Percentiles rank a stretch among this genome's conserved stretches.
phyloP scores from a whole-genome alignment of 2,888 invertebrate species.

The Philereme transversata region DNA sequence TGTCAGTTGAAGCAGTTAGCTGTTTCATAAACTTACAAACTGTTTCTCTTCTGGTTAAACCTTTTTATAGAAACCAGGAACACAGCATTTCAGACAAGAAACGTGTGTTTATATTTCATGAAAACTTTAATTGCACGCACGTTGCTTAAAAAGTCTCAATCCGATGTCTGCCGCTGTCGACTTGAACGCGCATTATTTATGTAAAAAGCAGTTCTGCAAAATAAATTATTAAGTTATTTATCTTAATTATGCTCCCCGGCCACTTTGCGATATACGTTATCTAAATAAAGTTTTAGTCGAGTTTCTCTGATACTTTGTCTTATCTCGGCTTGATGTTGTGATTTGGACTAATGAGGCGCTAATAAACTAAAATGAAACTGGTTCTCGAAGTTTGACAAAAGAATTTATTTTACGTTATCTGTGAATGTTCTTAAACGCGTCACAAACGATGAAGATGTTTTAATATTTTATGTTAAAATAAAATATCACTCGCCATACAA shows the following conservation, averaged over 20 bases:
- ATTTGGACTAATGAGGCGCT: constrained; percentile 22
- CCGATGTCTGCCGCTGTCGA: constrained; percentile 18
- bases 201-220: constrained; percentile 47
- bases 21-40: background rate
- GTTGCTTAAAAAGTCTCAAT: constrained; percentile 21
- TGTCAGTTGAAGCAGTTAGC: background rate
- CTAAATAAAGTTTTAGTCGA: constrained; percentile 51
- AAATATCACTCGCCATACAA: no score
- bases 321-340: constrained; percentile 25
- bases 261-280: constrained; percentile 48
- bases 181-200: constrained; percentile 41
- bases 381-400: background rate
- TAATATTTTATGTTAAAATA: no score
- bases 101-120: constrained; percentile 3
- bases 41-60: constrained; percentile 10
- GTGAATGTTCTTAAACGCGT: no score
- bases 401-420: no score
- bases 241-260: constrained; percentile 58
- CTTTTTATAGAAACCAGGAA: constrained; percentile 20
- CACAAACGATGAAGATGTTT: no score
- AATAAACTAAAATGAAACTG: constrained; percentile 4
- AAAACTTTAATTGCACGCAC: constrained; percentile 13
- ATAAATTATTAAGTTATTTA: constrained; percentile 54
- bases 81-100: constrained; percentile 4
- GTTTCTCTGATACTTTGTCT: constrained; percentile 35